A percentile compares a stretch with the other conserved stretches of the same genome.
These are phyloP conservation scores for Cephus rjabovi DNA, from an alignment of 2,888 invertebrate species.

Conservation along the genomic window DNA sequence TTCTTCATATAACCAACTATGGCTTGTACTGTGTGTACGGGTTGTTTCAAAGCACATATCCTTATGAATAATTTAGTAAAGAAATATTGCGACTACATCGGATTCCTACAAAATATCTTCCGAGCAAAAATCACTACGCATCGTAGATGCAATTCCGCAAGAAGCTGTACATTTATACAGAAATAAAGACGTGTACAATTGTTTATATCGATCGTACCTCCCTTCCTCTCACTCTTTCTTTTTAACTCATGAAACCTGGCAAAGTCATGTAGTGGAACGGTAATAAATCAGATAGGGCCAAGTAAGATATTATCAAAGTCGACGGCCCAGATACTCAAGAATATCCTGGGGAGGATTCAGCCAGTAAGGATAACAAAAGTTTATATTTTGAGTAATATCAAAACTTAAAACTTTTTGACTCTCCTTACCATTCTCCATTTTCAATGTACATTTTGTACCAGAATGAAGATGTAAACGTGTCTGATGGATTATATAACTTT, in stretches of 20 bases:
- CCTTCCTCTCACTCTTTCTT: not conserved
- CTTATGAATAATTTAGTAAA: not conserved
- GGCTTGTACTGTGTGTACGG: not conserved
- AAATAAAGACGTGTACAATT: not conserved
- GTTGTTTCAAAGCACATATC: not conserved
- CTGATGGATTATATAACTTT: not conserved
- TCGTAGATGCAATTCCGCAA: not conserved
- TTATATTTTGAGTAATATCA: not conserved
- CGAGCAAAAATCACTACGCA: not conserved
- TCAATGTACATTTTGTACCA: not conserved
- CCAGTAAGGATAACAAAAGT: not conserved
- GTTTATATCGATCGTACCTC: constrained; percentile 2
- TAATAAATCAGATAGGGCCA: not conserved
- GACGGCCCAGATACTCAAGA: not conserved
- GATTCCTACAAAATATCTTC: not conserved
- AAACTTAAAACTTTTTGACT: not conserved
- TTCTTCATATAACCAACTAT: not conserved
- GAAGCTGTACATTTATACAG: not conserved
- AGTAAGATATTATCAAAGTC: not conserved
- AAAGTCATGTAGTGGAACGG: not conserved
- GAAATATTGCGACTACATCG: not conserved
- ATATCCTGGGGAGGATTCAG: not conserved
- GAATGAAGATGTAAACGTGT: not conserved
- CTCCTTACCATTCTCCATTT: not conserved
- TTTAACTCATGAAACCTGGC: not conserved